Conservation (phyloP, 2,888 invertebrate species). For the Aleiodes alternator region DNA sequence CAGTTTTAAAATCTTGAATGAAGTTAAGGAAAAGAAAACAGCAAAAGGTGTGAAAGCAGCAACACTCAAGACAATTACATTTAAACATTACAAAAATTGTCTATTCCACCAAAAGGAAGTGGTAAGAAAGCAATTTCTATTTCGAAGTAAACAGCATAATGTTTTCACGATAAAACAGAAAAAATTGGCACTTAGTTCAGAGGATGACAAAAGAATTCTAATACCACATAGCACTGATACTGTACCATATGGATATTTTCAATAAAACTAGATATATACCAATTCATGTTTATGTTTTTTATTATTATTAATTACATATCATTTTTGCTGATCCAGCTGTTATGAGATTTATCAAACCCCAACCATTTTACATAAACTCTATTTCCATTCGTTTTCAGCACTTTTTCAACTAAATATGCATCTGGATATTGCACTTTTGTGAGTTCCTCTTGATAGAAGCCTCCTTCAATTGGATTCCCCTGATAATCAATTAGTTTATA, state of each 20-base stretch:
- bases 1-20: background rate
- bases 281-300: too few relatives aligned
- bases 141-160: constrained; percentile 27
- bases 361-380: constrained; percentile 47
- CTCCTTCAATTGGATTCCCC: constrained; percentile 58
- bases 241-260: too few relatives aligned
- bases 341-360: constrained; percentile 44
- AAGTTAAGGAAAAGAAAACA: constrained; percentile 43
- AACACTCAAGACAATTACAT: constrained; percentile 16
- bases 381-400: constrained; percentile 43
- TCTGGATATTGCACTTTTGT: constrained; percentile 34
- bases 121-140: background rate
- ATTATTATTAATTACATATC: too few relatives aligned
- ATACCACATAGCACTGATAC: constrained; percentile 63
- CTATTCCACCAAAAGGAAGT: background rate
- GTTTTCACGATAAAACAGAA: constrained; percentile 39
- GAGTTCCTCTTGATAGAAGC: constrained; percentile 54
- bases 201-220: constrained; percentile 61
- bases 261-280: too few relatives aligned
- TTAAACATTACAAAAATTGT: constrained; percentile 38
- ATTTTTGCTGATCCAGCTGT: constrained; percentile 58
- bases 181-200: constrained; percentile 42
- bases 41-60: constrained; percentile 41
- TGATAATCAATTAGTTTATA: constrained; percentile 61
- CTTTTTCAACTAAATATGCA: constrained; percentile 45